phyloP scores from a whole-genome alignment of 2,113 vertebrate genomes.

The Agapornis roseicollis region DNA sequence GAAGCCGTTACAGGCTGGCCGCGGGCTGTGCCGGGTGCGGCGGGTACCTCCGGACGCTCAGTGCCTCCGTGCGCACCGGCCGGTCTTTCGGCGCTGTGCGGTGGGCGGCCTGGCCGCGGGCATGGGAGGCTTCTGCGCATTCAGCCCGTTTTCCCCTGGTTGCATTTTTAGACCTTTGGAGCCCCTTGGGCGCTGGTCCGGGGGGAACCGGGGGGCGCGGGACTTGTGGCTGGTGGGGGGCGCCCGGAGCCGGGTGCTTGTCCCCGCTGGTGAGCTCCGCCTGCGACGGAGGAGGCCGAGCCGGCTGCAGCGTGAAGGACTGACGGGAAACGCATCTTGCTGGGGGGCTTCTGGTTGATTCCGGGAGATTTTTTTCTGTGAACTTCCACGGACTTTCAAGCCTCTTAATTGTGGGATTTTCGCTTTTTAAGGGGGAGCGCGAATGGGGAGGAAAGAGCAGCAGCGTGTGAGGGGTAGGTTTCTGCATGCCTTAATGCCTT shows the following conservation, averaged over 20 bases:
- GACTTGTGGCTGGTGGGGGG: not conserved
- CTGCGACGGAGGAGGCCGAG: not conserved
- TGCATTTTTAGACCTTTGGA: not conserved
- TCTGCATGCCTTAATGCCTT: accelerated
- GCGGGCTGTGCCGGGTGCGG: not conserved
- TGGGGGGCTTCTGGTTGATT: not conserved
- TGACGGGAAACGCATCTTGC: not conserved
- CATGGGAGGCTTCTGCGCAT: not conserved
- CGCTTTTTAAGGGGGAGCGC: not conserved
- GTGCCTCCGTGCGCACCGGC: not conserved
- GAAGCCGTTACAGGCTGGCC: not conserved
- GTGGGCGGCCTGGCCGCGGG: not conserved
- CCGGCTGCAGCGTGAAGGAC: not conserved
- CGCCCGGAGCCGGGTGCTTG: too few species aligned
- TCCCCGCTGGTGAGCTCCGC: not conserved
- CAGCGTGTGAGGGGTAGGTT: not conserved
- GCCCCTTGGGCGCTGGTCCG: not conserved
- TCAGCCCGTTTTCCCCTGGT: not conserved
- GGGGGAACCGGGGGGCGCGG: not conserved
- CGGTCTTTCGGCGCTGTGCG: not conserved
- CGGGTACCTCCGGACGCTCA: not conserved
- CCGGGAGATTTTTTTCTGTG: not conserved
- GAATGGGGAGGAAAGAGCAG: too few species aligned
- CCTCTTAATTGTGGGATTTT: not conserved
- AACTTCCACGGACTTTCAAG: not conserved